Evolutionary conservation across 2,113 vertebrate genomes (phyloP), one percentile per base, ranked within the genome.

Genomic region (Bufo gargarizans): DNA sequence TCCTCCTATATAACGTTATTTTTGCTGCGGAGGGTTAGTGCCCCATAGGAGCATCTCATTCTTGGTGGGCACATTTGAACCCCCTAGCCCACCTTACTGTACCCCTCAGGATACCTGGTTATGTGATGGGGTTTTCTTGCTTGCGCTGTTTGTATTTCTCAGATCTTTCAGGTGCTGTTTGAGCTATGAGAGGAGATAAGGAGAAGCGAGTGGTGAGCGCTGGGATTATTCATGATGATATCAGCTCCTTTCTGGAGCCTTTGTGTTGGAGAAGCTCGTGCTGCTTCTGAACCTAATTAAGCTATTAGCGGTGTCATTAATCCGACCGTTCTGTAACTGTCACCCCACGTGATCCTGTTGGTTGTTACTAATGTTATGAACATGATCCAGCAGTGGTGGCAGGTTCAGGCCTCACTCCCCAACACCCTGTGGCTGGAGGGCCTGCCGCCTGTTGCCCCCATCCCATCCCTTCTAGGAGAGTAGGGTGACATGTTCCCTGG

Each of bases 171-270:
- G 47, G 33, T 16, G 17, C 72, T 10, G n/a, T 67, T 67, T 67
- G 20, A 67, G 63, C 63, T 67, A 67, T 67, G 63, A 67, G 20
- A 67, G 63, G 63, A 67, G 63, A 67, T 67, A 67, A 67, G n/a
- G 7, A 19, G 63, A 67, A 67, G 8, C n/a, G 63, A 67, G 63
- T 11, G 20, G 63, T 10, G 63, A 67, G 63, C 63, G 63, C 63
- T 67, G 63, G 63, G 63, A 67, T 67, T 67, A 67, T 67, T 67
- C 63, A 67, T 67, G 63, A 67, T 67, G 20, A 67, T 67, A 67
- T 67, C 63, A 67, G 63, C 63, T 67, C 4, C 20, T 67, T 67
- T 22, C 63, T 19, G 49, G 49, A 55, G 20, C 47, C 20, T 79
- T 79, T 53, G 49, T 56, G 20, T 20, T 3, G 53, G 33, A 16